Base-by-base conservation (phyloP, 2,113 vertebrate species). In the Neogobius melanostomus region DNA sequence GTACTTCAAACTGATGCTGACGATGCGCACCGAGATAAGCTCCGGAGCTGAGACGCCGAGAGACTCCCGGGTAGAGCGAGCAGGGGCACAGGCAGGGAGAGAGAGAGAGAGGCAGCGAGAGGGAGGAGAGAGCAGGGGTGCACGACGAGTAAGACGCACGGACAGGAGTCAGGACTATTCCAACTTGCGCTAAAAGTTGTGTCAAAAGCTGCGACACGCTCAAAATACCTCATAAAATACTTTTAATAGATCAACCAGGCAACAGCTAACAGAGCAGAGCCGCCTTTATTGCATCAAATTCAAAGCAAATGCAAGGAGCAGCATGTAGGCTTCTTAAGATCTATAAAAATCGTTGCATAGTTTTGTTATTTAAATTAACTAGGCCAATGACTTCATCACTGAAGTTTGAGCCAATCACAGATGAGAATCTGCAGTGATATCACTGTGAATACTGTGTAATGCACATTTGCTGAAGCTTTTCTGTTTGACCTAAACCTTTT, bases 21-120 rank as follows among this genome's bases (percentile, higher is more conserved):
- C 85, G 89, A 90, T 90, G 89, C 88, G 87, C 82, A 83, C 87
- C 47, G 78, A 90, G 89, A 90, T 90, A 89, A 91, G 86, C 83
- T 82, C 82, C 68, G 78, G 80, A 83, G 66, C 71, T 68, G 76
- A 66, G 79, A 68, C 75, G 49, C 71, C 12, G 74, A 65, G 44
- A 1, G 63, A 10, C 59, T 0, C 46, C 68, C 5, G 66, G 72
- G 17, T 52, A 6, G 72, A 52, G 64, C 21, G 70, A 15, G 62
- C 11, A 68, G 6, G 57, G 5, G 64, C 43, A 48, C 71, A 50
- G 72, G 14, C 64, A 8, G 48, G 10, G 64, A 2, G 68, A 43
- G 65, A 53, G 66, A 48, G 45, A 11, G 50, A 4, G 42, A 48
- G 49, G 45, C 57, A 36, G 73, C 63, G 64, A 54, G 65, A 36